Evolutionary conservation across 1,140 invertebrate genomes (phyloP).

Genomic region (Brachystomella parvula): DNA sequence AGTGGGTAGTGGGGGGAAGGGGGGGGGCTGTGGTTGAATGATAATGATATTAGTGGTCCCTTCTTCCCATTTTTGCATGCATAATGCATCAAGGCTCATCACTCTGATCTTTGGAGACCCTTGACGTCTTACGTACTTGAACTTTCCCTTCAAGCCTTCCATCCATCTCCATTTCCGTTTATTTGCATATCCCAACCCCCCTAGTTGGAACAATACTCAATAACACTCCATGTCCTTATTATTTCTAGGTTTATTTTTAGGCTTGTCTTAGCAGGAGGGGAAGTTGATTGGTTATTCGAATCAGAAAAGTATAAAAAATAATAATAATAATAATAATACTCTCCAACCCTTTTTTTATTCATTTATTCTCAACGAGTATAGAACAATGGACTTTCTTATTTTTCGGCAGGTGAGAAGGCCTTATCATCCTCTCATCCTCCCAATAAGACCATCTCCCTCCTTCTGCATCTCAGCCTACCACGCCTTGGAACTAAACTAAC

Average conservation of each 20-base stretch:
- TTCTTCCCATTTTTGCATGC: background rate
- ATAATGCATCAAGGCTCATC: background rate
- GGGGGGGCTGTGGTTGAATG: background rate
- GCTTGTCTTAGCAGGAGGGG: conserved; percentile 1
- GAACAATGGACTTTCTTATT: no score
- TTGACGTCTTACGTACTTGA: background rate
- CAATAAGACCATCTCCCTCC: no score
- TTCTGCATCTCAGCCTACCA: no score
- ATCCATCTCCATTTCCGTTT: conserved; percentile 29
- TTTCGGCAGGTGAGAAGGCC: no score
- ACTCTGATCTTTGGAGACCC: background rate
- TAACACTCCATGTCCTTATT: background rate
- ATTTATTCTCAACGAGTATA: no score
- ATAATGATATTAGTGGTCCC: background rate
- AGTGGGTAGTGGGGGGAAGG: no score
- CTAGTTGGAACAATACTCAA: background rate
- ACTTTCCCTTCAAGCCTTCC: conserved; percentile 29
- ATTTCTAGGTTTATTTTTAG: conserved; percentile 4
- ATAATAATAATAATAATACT: no score
- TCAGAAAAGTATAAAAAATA: no score
- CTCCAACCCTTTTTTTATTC: no score
- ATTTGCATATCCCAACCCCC: conserved; percentile 5
- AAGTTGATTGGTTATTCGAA: background rate
- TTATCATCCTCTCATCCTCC: no score
- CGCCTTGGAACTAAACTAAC: no score